Conservation (phyloP, 2,888 invertebrate genomes). For the Drosophila cyrtoloma region DNA sequence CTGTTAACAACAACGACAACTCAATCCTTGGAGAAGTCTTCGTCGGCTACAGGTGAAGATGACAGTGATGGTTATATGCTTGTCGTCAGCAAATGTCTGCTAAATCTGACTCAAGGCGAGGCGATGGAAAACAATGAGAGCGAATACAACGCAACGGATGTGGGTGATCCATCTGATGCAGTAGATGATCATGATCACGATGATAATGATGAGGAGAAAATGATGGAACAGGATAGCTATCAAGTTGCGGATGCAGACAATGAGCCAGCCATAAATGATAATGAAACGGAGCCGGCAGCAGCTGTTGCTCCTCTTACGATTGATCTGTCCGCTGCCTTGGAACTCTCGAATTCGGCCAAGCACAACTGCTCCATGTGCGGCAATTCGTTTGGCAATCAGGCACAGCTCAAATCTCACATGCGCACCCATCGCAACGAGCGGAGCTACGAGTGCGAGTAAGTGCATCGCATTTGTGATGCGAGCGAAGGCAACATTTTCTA, state of each 20-base stretch:
- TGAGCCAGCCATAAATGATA: neutral
- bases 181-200: conserved; percentile 10
- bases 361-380: conserved; percentile 45
- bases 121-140: conserved; percentile 19
- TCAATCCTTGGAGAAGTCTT: neutral
- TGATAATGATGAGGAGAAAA: conserved; percentile 5
- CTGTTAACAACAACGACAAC: neutral
- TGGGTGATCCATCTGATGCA: neutral
- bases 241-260: neutral
- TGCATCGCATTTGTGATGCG: neutral
- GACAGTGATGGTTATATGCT: conserved; percentile 22
- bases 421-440: conserved; percentile 48
- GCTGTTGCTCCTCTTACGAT: conserved; percentile 3
- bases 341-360: conserved; percentile 28
- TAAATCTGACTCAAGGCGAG: conserved; percentile 15
- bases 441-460: conserved; percentile 65
- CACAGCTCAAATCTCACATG: conserved; percentile 50
- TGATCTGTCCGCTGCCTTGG: conserved; percentile 44
- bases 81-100: conserved; percentile 13
- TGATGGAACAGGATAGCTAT: neutral
- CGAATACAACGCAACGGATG: conserved; percentile 35
- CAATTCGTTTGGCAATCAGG: conserved; percentile 42
- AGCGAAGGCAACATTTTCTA: neutral
- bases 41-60: neutral
- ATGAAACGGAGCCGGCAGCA: neutral